Conservation (phyloP, 2,113 vertebrate genomes). For the Caranx ignobilis region DNA sequence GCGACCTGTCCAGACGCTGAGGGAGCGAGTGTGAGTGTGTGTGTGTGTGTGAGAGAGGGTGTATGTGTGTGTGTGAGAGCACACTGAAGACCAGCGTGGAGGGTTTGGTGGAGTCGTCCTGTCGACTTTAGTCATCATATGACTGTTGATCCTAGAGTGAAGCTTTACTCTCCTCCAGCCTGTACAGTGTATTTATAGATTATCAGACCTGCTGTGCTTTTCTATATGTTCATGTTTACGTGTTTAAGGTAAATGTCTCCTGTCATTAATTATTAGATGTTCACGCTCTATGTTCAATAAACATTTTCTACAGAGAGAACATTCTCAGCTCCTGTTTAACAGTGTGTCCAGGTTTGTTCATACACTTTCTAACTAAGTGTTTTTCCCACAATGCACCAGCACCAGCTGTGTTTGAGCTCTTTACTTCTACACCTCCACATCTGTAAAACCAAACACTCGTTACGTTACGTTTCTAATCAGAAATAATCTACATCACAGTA, state of each 20-base stretch:
- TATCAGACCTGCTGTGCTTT: slow-evolving; percentile 33
- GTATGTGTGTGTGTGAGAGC: slow-evolving; percentile 1
- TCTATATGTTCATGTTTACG: background rate
- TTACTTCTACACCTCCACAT: no score
- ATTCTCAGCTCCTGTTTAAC: background rate
- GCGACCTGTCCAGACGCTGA: slow-evolving; percentile 84
- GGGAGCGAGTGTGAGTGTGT: slow-evolving; percentile 19
- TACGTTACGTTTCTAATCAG: background rate
- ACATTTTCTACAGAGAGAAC: slow-evolving; percentile 20
- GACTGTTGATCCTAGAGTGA: slow-evolving; percentile 71
- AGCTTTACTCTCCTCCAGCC: slow-evolving; percentile 50
- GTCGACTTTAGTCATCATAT: slow-evolving; percentile 79
- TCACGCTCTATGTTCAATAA: slow-evolving; percentile 35
- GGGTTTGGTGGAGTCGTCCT: slow-evolving; percentile 10
- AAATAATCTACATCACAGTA: background rate
- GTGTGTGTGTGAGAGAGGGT: slow-evolving; percentile 14
- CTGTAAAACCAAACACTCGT: background rate
- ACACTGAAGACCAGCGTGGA: background rate
- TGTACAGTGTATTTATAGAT: slow-evolving; percentile 80
- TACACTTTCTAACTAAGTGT: background rate
- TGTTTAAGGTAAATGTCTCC: slow-evolving; percentile 11
- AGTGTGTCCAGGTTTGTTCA: no score
- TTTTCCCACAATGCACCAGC: no score
- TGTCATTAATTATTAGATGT: slow-evolving; percentile 4
- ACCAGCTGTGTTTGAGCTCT: no score